These are phyloP conservation scores for Caenorhabditis uteleia DNA, from an alignment of 2,888 invertebrate genomes.

Conservation along the genomic window DNA sequence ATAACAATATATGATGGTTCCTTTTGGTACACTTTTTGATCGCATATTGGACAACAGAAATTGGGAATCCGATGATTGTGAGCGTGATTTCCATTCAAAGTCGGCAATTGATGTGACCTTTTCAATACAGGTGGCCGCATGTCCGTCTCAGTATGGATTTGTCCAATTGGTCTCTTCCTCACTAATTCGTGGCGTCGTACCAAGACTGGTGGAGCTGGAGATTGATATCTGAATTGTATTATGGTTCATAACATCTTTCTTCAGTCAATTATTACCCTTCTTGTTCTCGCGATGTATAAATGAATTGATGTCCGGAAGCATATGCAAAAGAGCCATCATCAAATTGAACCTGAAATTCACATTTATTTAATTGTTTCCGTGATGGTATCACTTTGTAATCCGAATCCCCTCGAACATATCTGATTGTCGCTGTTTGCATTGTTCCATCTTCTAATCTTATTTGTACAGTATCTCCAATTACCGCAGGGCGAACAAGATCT, in stretches of 20 bases:
- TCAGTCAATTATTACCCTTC: background rate
- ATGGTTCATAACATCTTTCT: background rate
- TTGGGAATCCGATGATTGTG: slow-evolving; percentile 30
- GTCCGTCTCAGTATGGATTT: too few relatives aligned
- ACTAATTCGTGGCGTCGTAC: too few relatives aligned
- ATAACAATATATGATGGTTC: slow-evolving; percentile 63
- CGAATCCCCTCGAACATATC: slow-evolving; percentile 13
- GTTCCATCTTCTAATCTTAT: slow-evolving; percentile 16
- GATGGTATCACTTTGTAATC: slow-evolving; percentile 17
- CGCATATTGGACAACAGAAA: slow-evolving; percentile 59
- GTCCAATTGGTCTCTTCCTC: too few relatives aligned
- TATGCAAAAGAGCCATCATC: slow-evolving; percentile 56
- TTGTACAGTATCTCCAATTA: slow-evolving; percentile 30
- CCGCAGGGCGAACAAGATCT: background rate
- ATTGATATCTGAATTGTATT: background rate
- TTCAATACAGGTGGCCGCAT: slow-evolving; percentile 28
- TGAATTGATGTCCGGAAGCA: too few relatives aligned
- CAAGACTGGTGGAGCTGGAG: background rate
- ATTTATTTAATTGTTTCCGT: background rate
- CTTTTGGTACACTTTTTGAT: slow-evolving; percentile 56
- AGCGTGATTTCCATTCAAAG: slow-evolving; percentile 14
- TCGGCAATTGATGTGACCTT: slow-evolving; percentile 13
- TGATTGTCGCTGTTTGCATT: slow-evolving; percentile 26
- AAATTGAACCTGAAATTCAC: slow-evolving; percentile 47
- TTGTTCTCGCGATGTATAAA: background rate